Percentiles rank a stretch among this genome's conserved stretches.
Evolutionary conservation across 2,113 vertebrate genomes (phyloP).

Genomic region (Catagonus wagneri): DNA sequence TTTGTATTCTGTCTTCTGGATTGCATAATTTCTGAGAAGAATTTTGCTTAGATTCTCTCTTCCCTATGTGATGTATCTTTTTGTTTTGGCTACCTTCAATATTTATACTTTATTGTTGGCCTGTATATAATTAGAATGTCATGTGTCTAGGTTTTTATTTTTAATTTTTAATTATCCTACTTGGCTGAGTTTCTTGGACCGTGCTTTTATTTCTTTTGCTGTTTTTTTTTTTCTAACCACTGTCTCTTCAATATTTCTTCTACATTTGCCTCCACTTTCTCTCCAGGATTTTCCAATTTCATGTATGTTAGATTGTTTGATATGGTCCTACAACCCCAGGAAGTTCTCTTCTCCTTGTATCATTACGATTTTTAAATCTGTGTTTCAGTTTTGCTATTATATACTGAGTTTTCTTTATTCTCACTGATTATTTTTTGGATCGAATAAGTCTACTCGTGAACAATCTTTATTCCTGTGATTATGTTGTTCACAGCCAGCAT

Average conservation of each 20-base stretch:
- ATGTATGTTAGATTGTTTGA: not conserved
- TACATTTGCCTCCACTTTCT: not conserved
- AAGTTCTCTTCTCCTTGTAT: not conserved
- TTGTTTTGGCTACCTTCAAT: not conserved
- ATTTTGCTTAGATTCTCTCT: not conserved
- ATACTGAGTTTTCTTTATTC: not conserved
- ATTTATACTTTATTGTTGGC: not conserved
- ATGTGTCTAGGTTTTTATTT: not conserved
- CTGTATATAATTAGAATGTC: not conserved
- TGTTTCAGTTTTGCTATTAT: not conserved
- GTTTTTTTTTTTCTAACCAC: not conserved
- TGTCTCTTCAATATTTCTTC: not conserved
- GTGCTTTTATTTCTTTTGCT: not conserved
- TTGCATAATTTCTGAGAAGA: not conserved
- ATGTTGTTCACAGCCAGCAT: not conserved
- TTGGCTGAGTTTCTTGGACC: not conserved
- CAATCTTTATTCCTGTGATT: not conserved
- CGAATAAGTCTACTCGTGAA: not conserved
- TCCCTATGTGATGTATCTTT: not conserved
- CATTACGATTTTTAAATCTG: not conserved
- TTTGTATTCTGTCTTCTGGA: not conserved
- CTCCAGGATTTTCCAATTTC: not conserved
- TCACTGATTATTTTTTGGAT: not conserved
- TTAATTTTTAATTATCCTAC: not conserved
- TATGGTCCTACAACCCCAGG: not conserved